A percentile compares a stretch with the other conserved stretches of the same genome.
These are phyloP conservation scores for Tangara arthus DNA, from an alignment of 2,797 vertebrate species.

Conservation along the genomic window DNA sequence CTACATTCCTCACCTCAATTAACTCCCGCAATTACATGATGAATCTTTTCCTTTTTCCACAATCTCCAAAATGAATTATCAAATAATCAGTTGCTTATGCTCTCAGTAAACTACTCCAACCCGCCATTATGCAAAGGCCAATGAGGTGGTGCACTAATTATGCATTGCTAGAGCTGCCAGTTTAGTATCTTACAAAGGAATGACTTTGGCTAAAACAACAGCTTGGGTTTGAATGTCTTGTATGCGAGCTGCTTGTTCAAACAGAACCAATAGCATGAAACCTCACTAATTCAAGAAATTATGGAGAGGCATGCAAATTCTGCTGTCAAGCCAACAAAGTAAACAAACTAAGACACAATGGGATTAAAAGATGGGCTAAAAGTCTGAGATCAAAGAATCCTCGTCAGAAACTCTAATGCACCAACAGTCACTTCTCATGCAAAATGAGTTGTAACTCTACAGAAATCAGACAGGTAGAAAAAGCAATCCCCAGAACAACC, in stretches of 20 bases:
- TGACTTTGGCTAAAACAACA: not conserved
- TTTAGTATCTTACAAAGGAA: not conserved
- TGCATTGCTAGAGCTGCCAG: not conserved
- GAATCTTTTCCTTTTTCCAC: not conserved
- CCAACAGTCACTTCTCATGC: constrained; percentile 12
- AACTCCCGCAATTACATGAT: not conserved
- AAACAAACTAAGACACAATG: constrained; percentile 26
- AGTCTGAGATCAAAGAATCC: constrained; percentile 44
- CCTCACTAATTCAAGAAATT: not conserved
- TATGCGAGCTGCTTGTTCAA: not conserved
- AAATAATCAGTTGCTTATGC: not conserved
- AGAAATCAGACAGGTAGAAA: constrained; percentile 38
- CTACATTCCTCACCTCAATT: not conserved
- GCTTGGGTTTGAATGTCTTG: not conserved
- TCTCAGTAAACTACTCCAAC: not conserved
- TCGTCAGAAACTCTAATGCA: not conserved
- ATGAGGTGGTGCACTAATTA: not conserved
- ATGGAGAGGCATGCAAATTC: not conserved
- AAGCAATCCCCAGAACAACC: not conserved
- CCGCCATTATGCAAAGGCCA: not conserved
- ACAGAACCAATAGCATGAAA: not conserved
- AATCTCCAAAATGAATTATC: not conserved
- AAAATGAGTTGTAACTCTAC: constrained; percentile 11
- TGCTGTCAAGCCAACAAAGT: constrained; percentile 1
- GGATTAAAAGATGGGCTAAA: constrained; percentile 25